A percentile compares a stretch with the other conserved stretches of the same genome.
Conservation (phyloP, 2,888 invertebrate genomes). For the Yponomeuta plumbellus region DNA sequence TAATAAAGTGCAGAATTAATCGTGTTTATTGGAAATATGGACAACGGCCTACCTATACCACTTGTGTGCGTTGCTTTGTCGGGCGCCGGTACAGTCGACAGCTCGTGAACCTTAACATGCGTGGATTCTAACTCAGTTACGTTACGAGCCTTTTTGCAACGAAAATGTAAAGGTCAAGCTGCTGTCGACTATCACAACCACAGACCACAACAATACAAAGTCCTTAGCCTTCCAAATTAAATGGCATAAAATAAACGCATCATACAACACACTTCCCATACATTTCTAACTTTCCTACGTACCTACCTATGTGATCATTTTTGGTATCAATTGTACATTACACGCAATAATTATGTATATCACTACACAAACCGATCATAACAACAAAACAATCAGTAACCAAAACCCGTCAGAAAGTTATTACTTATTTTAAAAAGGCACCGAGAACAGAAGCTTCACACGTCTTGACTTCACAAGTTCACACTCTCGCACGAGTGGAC, state of each 20-base stretch:
- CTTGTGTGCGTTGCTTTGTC: not conserved
- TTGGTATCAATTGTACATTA: not conserved
- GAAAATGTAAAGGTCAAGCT: no score
- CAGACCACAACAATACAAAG: not conserved
- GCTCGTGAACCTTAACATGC: no score
- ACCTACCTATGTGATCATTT: not conserved
- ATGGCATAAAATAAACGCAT: not conserved
- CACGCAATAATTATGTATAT: not conserved
- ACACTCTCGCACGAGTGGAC: no score
- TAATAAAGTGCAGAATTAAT: slow-evolving; percentile 14
- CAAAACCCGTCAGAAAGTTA: not conserved
- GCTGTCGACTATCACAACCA: not conserved
- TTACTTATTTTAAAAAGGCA: no score
- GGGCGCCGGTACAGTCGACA: not conserved
- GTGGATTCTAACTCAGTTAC: no score
- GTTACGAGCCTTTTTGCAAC: no score
- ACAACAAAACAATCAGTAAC: not conserved
- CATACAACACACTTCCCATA: not conserved
- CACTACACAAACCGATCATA: not conserved
- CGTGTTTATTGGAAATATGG: slow-evolving; percentile 17
- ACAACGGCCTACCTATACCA: slow-evolving; percentile 5
- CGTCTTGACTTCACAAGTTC: no score
- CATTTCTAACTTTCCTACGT: no score
- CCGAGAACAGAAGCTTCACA: no score
- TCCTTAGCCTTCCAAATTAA: not conserved